Evolutionary conservation across 2,888 invertebrate genomes (phyloP), one percentile per base, ranked within the genome.

Genomic region (Napeogenes sylphis): DNA sequence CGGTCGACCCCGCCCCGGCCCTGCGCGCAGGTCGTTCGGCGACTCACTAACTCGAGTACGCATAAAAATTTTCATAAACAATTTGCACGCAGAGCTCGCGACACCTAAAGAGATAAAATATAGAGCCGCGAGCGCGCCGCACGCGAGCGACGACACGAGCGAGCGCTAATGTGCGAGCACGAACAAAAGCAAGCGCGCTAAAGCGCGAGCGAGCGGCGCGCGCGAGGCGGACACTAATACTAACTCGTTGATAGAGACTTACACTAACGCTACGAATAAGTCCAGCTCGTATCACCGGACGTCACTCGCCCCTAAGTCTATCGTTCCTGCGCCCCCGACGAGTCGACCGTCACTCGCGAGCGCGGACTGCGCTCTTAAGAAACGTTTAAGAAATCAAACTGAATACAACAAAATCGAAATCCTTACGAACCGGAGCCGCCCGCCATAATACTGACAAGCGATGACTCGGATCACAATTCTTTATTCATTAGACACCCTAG

Each of bases 171-270:
- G 13, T 2, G 35, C 33, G 55, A 55, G 55, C 33, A 35, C 33
- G 30, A 21, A 35, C 56, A 46, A 57, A 46, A 21, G 55, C 55
- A 42, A 57, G 61, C 59, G 61, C 47, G 54, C 59, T 45, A 54
- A 59, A 55, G 46, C 51, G 38, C 55, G 55, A 51, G 62, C 56
- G 55, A 13, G 60, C 55, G 38, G 61, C 66, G 58, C 59, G 60
- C 64, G 62, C 68, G 46, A 57, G 53, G 63, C 63, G 63, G 33
- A 71, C 75, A 71, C 82, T 87, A 83, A 85, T 77, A 76, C 87
- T 89, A 88, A 85, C 88, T 89, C 88, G 88, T 87, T 89, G 88
- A 87, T 88, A 86, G 81, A 85, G 76, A 80, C 85, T 87, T 87
- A 87, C 64, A 62, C 74, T 76, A 75, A 62, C 60, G 62, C 62